Conservation (phyloP, 2,888 invertebrate species). For the Orgyia antiqua region DNA sequence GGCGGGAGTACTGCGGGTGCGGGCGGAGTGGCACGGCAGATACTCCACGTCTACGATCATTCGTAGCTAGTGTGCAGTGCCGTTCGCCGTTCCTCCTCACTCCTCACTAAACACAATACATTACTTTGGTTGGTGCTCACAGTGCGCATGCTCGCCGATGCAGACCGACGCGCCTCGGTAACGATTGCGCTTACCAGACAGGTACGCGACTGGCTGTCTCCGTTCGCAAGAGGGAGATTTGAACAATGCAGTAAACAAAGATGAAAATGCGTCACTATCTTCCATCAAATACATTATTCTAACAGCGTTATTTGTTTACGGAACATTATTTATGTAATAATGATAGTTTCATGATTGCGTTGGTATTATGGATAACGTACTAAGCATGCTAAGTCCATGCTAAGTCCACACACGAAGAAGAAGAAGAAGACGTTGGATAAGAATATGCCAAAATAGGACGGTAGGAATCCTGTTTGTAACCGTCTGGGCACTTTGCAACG, state of each 20-base stretch:
- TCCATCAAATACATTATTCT: constrained; percentile 18
- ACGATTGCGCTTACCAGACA: constrained; percentile 69
- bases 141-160: constrained; percentile 72
- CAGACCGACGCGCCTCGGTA: constrained; percentile 68
- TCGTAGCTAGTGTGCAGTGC: constrained; percentile 49
- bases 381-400: too few relatives aligned
- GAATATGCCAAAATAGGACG: too few relatives aligned
- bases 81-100: constrained; percentile 60
- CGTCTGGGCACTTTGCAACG: too few relatives aligned
- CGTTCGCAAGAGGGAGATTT: constrained; percentile 61
- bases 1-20: constrained; percentile 69
- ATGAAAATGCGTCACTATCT: constrained; percentile 40
- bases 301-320: constrained; percentile 24
- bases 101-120: constrained; percentile 47
- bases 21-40: constrained; percentile 54
- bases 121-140: constrained; percentile 16
- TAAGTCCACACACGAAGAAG: too few relatives aligned
- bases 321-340: too few relatives aligned
- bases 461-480: too few relatives aligned
- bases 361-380: too few relatives aligned
- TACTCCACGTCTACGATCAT: constrained; percentile 48
- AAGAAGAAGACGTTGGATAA: too few relatives aligned
- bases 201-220: constrained; percentile 72
- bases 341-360: too few relatives aligned
- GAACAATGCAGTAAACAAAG: constrained; percentile 56